Evolutionary conservation across 1,140 invertebrate genomes (phyloP).

Genomic region (Neoseiulus cucumeris): DNA sequence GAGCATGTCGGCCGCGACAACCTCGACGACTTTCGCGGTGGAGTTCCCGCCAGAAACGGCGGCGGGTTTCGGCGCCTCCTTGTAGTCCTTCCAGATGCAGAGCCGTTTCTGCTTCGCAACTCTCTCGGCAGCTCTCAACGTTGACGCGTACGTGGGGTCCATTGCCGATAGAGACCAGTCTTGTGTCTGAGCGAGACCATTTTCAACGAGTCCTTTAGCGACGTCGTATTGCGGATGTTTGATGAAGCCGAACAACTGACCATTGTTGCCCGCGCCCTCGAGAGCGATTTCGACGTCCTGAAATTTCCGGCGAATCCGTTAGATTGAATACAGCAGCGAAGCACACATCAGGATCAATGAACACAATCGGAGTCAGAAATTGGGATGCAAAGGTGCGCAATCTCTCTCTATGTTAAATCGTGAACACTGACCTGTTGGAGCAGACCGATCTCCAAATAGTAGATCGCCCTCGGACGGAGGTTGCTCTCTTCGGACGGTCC

Average conservation of each 20-base stretch:
- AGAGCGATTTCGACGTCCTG: neutral
- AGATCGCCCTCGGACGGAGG: neutral
- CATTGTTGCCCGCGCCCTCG: neutral
- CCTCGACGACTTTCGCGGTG: conserved; percentile 59
- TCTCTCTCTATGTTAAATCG: no score
- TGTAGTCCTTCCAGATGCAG: conserved; percentile 69
- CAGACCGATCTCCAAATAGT: neutral
- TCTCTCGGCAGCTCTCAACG: neutral
- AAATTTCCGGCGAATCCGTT: no score
- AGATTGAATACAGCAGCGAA: no score
- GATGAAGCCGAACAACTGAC: neutral
- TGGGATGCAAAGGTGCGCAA: no score
- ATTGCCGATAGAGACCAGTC: neutral
- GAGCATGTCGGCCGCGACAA: conserved; percentile 80
- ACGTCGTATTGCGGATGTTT: neutral
- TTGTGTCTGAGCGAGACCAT: neutral
- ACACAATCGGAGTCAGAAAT: no score
- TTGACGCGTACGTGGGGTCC: neutral
- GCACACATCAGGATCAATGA: no score
- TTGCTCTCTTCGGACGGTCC: neutral
- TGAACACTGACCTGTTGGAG: neutral
- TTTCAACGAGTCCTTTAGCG: neutral
- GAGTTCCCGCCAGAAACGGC: conserved; percentile 19
- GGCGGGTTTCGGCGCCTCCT: conserved; percentile 17
- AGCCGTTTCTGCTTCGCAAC: conserved; percentile 64